phyloP scores from a whole-genome alignment of 1,140 invertebrate species.

The Hylaeus volcanicus region DNA sequence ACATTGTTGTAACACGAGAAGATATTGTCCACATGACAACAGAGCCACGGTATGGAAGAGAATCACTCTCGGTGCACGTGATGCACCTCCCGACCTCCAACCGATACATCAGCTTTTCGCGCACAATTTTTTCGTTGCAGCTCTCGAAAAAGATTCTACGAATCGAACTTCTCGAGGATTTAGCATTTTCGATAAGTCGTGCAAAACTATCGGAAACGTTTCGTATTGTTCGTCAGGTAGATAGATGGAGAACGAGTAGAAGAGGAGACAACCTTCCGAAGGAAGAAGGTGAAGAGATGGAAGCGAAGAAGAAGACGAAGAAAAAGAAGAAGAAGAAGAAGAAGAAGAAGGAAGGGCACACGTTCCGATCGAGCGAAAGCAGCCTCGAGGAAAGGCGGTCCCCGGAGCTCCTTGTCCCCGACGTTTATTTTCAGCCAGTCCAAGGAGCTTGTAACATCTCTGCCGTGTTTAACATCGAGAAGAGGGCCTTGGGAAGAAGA shows the following conservation, averaged over 20 bases:
- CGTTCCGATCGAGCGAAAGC: slow-evolving; percentile 32
- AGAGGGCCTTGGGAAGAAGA: slow-evolving; percentile 64
- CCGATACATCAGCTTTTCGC: not conserved
- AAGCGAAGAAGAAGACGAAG: slow-evolving; percentile 25
- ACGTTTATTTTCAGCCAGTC: slow-evolving; percentile 69
- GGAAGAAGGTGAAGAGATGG: slow-evolving; percentile 49
- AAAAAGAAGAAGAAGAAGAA: not conserved
- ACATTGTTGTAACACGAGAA: slow-evolving; percentile 69
- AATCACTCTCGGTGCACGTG: slow-evolving; percentile 61
- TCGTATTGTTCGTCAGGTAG: slow-evolving; percentile 58
- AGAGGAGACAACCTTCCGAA: slow-evolving; percentile 32
- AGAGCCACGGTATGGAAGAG: slow-evolving; percentile 54
- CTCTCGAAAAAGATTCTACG: not conserved
- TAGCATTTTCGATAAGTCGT: not conserved
- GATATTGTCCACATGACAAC: slow-evolving; percentile 71
- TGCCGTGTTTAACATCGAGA: slow-evolving; percentile 53
- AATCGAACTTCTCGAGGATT: no score
- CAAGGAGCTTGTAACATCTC: slow-evolving; percentile 56
- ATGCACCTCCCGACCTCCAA: slow-evolving; percentile 42
- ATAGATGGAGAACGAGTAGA: slow-evolving; percentile 2
- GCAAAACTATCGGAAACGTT: slow-evolving; percentile 51
- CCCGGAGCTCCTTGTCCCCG: slow-evolving; percentile 58
- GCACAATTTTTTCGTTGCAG: not conserved
- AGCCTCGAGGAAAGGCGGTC: slow-evolving; percentile 43
- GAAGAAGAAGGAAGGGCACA: not conserved